Percentiles rank a stretch among this genome's conserved stretches.
Evolutionary conservation across 2,797 vertebrate genomes (phyloP).

Genomic region (Lophotriccus pileatus): DNA sequence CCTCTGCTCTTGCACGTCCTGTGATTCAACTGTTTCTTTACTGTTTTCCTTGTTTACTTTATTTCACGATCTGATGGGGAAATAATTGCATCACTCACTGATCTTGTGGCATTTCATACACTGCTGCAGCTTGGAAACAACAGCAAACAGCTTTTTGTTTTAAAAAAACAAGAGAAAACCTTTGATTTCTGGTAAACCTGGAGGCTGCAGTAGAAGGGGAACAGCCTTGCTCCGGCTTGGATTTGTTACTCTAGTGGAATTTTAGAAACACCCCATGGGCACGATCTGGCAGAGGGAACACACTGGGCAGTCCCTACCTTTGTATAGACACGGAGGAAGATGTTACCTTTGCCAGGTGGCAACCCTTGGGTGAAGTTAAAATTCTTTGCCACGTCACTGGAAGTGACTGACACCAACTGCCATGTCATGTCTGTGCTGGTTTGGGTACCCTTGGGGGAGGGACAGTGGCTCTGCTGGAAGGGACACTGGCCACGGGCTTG

Average conservation of each 20-base stretch:
- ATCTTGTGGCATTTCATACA: slow-evolving; percentile 24
- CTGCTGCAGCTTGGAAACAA: slow-evolving; percentile 6
- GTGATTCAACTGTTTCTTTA: slow-evolving; percentile 33
- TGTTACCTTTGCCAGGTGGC: not conserved
- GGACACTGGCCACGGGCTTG: not conserved
- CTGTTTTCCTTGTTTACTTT: slow-evolving; percentile 39
- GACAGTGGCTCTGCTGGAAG: not conserved
- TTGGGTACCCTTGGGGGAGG: fast-evolving
- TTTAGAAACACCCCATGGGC: not conserved
- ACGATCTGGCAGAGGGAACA: not conserved
- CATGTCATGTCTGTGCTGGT: not conserved
- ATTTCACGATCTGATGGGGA: slow-evolving; percentile 31
- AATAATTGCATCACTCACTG: slow-evolving; percentile 38
- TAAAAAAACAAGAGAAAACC: not conserved
- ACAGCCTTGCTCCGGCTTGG: not conserved
- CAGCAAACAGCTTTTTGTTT: not conserved
- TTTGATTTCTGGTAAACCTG: slow-evolving; percentile 8
- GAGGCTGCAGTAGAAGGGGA: not conserved
- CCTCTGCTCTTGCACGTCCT: not conserved
- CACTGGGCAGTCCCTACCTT: not conserved
- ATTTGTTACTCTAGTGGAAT: not conserved
- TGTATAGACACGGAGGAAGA: not conserved
- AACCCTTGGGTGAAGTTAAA: not conserved
- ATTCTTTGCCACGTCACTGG: not conserved
- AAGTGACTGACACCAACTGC: not conserved